These are phyloP conservation scores for Helleia helle DNA, from an alignment of 2,888 invertebrate genomes.

Conservation along the genomic window DNA sequence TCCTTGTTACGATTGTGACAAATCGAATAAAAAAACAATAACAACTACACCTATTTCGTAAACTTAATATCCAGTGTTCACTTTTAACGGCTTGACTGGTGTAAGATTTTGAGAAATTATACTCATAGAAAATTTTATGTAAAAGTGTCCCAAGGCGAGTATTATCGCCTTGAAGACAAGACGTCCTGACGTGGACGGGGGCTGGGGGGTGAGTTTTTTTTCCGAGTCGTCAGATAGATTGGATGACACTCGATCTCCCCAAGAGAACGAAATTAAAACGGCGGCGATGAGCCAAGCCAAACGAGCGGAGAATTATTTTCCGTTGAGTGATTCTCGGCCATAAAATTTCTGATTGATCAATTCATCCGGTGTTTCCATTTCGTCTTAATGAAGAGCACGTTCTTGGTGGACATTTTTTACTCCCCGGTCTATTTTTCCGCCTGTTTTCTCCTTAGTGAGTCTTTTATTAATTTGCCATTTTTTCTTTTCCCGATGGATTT, in stretches of 20 bases:
- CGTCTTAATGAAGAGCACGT: slow-evolving; percentile 66
- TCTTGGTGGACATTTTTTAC: slow-evolving; percentile 48
- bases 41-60: neutral
- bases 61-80: slow-evolving; percentile 1
- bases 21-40: neutral
- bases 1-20: neutral
- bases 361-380: slow-evolving; percentile 66
- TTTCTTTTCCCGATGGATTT: slow-evolving; percentile 26
- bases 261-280: slow-evolving; percentile 71
- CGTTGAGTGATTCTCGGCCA: slow-evolving; percentile 71
- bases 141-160: slow-evolving; percentile 45
- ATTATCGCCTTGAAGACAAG: slow-evolving; percentile 43
- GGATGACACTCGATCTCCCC: slow-evolving; percentile 73
- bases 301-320: slow-evolving; percentile 68
- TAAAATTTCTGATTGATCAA: slow-evolving; percentile 74
- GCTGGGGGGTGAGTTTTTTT: slow-evolving; percentile 46
- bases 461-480: slow-evolving; percentile 63
- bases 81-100: no score
- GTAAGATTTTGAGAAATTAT: slow-evolving; percentile 17
- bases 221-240: slow-evolving; percentile 65
- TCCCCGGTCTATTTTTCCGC: slow-evolving; percentile 60
- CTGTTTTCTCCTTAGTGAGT: slow-evolving; percentile 66
- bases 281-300: slow-evolving; percentile 66
- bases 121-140: slow-evolving; percentile 14
- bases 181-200: slow-evolving; percentile 30